Base-by-base conservation (phyloP, 2,797 vertebrate species). In the Steatocranus sp. region DNA sequence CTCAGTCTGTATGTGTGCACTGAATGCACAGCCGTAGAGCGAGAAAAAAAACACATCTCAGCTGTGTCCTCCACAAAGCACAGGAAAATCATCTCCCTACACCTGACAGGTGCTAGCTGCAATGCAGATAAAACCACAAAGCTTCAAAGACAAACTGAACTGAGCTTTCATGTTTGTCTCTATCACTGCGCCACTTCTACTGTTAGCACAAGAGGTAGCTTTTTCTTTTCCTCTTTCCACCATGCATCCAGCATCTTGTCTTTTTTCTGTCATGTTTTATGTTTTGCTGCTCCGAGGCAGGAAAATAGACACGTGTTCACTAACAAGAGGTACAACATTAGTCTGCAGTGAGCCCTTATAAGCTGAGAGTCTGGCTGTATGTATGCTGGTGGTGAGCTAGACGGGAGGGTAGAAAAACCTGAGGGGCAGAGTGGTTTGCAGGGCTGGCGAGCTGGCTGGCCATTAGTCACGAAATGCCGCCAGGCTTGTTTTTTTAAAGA, bases 101-200 rank as follows among this genome's bases (percentile, higher is more conserved):
- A 90, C 78, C 83, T 87, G 89, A 93, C 87, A 89, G 84, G 83
- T 87, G 89, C 76, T n/a, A 54, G 87, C 86, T 85, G 86, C 89
- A 89, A 46, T 81, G 88, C 90, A 90, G 87, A 88, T 23, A 85
- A 87, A 87, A 79, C 61, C 27, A 20, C 86, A 7, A 8, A 82
- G 80, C 88, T 88, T 88, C 81, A 89, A 89, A 93, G 86, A 84
- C 11, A 7, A 88, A 81, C 23, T 1, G 18, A 74, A 84, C 14
- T 53, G 54, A 18, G 10, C 58, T 75, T 14, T 32, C 48, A 8
- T 48, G 43, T 30, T 79, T 14, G 58, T 78, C 79, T 84, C 54
- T 34, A 46, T 73, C 66, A 61, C 81, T 54, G 83, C 78, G 18
- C 41, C 83, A 78, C 32, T 66, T 79, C 75, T 82, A 74, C 74